Conservation (phyloP, 2,888 invertebrate genomes). For the Phaedon cochleariae region DNA sequence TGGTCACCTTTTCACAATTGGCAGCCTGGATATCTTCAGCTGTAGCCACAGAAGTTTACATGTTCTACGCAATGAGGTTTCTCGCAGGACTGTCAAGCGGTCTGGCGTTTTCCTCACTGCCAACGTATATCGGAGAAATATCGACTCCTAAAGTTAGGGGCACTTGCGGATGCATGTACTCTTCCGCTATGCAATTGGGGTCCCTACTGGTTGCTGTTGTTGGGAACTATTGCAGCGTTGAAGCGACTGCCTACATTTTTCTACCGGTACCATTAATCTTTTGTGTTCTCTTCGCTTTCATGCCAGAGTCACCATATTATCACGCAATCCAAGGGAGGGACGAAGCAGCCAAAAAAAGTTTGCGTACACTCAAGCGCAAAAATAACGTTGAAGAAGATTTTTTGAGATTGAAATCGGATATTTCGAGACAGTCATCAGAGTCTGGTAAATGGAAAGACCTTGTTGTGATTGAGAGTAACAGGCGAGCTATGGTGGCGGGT, state of each 20-base stretch:
- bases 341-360: slow-evolving; percentile 44
- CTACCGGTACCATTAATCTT: slow-evolving; percentile 67
- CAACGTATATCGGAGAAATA: slow-evolving; percentile 29
- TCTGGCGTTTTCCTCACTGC: slow-evolving; percentile 36
- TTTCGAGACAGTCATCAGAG: slow-evolving; percentile 53
- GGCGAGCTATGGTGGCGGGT: slow-evolving; percentile 49
- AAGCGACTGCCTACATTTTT: slow-evolving; percentile 65
- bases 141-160: slow-evolving; percentile 25
- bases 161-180: slow-evolving; percentile 16
- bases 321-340: slow-evolving; percentile 44
- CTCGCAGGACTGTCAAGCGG: slow-evolving; percentile 41
- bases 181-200: slow-evolving; percentile 6
- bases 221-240: slow-evolving; percentile 53
- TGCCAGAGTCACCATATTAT: slow-evolving; percentile 67
- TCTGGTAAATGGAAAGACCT: slow-evolving; percentile 52
- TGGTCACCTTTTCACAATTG: slow-evolving; percentile 48
- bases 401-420: slow-evolving; percentile 42
- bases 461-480: slow-evolving; percentile 47
- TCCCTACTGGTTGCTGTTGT: slow-evolving; percentile 12
- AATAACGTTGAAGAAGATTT: slow-evolving; percentile 49
- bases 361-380: slow-evolving; percentile 45
- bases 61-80: slow-evolving; percentile 50
- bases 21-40: slow-evolving; percentile 45
- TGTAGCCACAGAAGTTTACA: slow-evolving; percentile 41
- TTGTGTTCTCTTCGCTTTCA: slow-evolving; percentile 66